phyloP scores from a whole-genome alignment of 1,140 invertebrate species.

The Trichoplusia ni region DNA sequence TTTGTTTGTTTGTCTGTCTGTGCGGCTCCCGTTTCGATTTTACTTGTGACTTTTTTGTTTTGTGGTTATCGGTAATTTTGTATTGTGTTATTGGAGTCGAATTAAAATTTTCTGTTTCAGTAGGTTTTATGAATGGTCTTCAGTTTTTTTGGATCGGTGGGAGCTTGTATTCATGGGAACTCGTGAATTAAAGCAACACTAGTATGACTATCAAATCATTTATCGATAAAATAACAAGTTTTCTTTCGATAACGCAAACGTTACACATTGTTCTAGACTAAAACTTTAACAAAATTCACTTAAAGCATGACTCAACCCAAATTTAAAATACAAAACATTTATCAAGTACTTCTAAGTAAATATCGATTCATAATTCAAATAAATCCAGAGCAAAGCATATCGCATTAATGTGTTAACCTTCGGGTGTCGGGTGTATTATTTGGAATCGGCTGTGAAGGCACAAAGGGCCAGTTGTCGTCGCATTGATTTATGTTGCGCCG shows the following conservation, averaged over 20 bases:
- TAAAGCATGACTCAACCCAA: not conserved
- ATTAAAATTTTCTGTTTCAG: not conserved
- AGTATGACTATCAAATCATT: too few relatives aligned
- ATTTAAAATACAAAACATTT: too few relatives aligned
- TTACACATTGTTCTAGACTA: not conserved
- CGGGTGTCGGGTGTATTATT: conserved; percentile 31
- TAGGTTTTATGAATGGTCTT: too few relatives aligned
- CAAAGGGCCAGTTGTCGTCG: conserved; percentile 51
- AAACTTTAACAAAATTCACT: not conserved
- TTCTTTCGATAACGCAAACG: too few relatives aligned
- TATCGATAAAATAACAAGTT: too few relatives aligned
- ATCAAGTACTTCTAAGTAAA: not conserved
- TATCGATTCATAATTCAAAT: conserved; percentile 18
- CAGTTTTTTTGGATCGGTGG: too few relatives aligned
- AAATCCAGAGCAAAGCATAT: conserved; percentile 25
- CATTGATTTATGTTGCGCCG: conserved; percentile 71
- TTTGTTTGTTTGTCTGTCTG: conserved; percentile 69
- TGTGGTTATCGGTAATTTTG: conserved; percentile 25
- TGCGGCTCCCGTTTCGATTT: conserved; percentile 54
- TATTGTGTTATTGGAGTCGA: not conserved
- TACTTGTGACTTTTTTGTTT: conserved; percentile 36
- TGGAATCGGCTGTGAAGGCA: conserved; percentile 33
- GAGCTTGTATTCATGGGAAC: too few relatives aligned
- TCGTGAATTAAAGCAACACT: too few relatives aligned
- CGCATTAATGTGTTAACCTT: conserved; percentile 27